Percentiles rank a stretch among this genome's conserved stretches.
Evolutionary conservation across 2,113 vertebrate genomes (phyloP).

Genomic region (Aspiorhynchus laticeps): DNA sequence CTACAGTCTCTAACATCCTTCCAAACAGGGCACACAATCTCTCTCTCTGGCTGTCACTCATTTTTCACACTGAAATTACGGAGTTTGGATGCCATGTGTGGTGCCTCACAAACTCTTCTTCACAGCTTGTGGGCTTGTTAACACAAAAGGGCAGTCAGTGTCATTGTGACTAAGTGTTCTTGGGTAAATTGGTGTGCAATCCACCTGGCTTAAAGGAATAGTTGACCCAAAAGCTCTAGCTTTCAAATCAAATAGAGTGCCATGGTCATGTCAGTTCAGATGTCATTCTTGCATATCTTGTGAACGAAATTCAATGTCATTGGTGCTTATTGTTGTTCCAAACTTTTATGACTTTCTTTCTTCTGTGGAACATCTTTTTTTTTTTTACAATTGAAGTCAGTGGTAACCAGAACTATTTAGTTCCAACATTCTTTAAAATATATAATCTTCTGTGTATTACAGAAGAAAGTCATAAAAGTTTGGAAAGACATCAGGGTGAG

Average conservation of each 20-base stretch:
- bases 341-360: background rate
- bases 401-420: too few species aligned
- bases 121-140: slow-evolving; percentile 42
- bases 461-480: background rate
- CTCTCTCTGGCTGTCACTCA: slow-evolving; percentile 45
- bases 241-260: background rate
- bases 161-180: background rate
- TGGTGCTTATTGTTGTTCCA: background rate
- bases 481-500: background rate
- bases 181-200: background rate
- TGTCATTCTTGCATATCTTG: background rate
- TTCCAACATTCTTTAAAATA: background rate
- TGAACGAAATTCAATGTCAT: background rate
- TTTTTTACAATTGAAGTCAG: too few species aligned
- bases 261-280: background rate
- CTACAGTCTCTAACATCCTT: slow-evolving; percentile 36
- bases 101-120: background rate
- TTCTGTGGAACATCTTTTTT: background rate
- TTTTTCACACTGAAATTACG: slow-evolving; percentile 40
- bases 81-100: slow-evolving; percentile 43
- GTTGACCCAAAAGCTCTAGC: background rate
- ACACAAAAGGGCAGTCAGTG: slow-evolving; percentile 18
- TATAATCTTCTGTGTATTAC: background rate
- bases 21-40: slow-evolving; percentile 1
- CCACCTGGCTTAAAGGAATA: background rate